Evolutionary conservation across 2,797 vertebrate genomes (phyloP).

Genomic region (Cossypha caffra): DNA sequence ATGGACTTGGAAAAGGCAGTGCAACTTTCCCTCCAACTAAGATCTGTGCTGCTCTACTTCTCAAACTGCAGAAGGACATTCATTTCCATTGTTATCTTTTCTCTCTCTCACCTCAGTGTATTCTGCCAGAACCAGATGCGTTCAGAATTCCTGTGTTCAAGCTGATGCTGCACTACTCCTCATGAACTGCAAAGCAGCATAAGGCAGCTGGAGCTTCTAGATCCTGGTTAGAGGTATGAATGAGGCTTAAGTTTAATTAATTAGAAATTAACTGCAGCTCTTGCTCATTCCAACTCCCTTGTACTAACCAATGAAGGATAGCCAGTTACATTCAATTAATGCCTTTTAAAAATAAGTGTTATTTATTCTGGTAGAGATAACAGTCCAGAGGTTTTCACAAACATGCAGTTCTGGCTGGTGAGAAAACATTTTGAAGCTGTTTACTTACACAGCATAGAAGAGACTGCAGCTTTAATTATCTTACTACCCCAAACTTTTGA

Average conservation of each 20-base stretch:
- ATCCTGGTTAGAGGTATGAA: neutral
- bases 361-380: neutral
- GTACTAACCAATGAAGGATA: neutral
- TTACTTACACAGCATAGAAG: neutral
- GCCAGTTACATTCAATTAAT: neutral
- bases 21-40: neutral
- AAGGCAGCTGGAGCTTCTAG: neutral
- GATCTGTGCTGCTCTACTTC: neutral
- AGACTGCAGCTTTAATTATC: neutral
- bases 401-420: neutral
- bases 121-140: neutral
- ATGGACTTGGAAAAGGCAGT: neutral
- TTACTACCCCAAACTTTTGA: neutral
- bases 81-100: neutral
- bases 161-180: neutral
- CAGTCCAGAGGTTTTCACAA: slow-evolving; percentile 6
- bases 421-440: neutral
- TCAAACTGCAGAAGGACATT: neutral
- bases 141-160: neutral
- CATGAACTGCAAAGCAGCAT: neutral
- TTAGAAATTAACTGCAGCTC: neutral
- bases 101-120: neutral
- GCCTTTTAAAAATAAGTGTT: neutral
- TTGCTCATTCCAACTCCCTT: neutral
- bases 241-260: neutral